Conservation (phyloP, 53 echinoderm and acorn worm species). For the Hippasteria phrygiana region DNA sequence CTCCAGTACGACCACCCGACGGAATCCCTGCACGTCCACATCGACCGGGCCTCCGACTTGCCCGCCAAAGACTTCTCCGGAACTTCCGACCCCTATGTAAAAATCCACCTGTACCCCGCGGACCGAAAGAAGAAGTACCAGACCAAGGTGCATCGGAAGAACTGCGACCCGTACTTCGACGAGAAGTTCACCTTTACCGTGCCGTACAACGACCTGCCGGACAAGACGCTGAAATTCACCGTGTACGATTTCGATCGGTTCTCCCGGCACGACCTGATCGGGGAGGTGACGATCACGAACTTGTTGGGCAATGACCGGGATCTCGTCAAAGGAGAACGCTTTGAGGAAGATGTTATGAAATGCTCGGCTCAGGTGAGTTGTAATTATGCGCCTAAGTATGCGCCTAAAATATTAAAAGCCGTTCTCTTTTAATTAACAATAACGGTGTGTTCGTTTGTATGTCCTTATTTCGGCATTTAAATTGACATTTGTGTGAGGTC, state of each 20-base stretch:
- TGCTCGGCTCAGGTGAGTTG: constrained; percentile 80
- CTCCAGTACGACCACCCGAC: constrained; percentile 92
- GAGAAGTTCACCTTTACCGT: constrained; percentile 93
- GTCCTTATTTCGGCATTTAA: too few relatives aligned
- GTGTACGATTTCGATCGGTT: constrained; percentile 98
- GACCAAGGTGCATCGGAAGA: constrained; percentile 97
- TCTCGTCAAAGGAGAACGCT: constrained; percentile 83
- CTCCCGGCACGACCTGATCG: constrained; percentile 96
- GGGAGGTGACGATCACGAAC: constrained; percentile 88
- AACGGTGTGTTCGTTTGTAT: too few relatives aligned
- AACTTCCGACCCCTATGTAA: constrained; percentile 97
- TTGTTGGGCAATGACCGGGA: constrained; percentile 81
- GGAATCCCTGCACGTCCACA: constrained; percentile 90
- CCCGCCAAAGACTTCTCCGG: constrained; percentile 97
- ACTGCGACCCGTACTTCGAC: constrained; percentile 93
- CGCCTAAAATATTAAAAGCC: too few relatives aligned
- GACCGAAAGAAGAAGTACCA: constrained; percentile 94
- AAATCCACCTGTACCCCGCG: constrained; percentile 94
- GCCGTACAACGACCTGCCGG: constrained; percentile 86
- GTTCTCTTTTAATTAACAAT: too few relatives aligned
- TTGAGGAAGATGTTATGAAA: constrained; percentile 85
- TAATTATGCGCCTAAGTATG: background rate
- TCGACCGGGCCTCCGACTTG: constrained; percentile 76
- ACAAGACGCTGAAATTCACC: constrained; percentile 94
- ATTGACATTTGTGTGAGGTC: too few relatives aligned